Percentiles rank a stretch among this genome's conserved stretches.
Evolutionary conservation across 2,888 invertebrate genomes (phyloP).

Genomic region (Zaprionus bogoriensis): DNA sequence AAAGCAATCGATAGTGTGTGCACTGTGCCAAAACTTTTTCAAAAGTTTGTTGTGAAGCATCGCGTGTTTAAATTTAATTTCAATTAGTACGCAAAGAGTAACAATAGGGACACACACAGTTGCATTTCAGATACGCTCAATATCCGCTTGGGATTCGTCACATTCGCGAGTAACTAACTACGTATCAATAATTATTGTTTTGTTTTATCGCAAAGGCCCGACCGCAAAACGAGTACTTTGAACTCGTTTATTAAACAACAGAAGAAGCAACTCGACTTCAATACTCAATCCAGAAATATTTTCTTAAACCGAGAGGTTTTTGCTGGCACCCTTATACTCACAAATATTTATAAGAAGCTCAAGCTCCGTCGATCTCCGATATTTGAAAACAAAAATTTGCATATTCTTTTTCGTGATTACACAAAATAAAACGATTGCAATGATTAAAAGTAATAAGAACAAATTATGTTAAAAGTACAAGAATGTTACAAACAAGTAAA

Average conservation of each 20-base stretch:
- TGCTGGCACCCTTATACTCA: conserved; percentile 26
- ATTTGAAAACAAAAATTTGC: no score
- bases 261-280: background rate
- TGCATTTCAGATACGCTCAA: background rate
- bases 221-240: no score
- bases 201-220: background rate
- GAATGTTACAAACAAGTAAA: no score
- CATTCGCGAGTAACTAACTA: background rate
- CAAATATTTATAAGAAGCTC: no score
- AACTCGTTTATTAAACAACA: background rate
- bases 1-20: conserved; percentile 32
- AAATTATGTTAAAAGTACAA: no score
- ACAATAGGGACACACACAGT: conserved; percentile 23
- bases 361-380: no score
- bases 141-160: background rate
- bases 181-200: background rate
- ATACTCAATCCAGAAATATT: background rate
- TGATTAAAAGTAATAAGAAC: no score
- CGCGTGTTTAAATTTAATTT: conserved; percentile 38
- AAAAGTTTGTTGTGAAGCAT: conserved; percentile 39
- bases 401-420: no score
- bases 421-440: no score
- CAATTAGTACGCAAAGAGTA: conserved; percentile 34
- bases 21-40: conserved; percentile 55
- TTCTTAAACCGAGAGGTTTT: background rate